Evolutionary conservation across 2,113 vertebrate species (phyloP).

Genomic region (Pedionomus torquatus): DNA sequence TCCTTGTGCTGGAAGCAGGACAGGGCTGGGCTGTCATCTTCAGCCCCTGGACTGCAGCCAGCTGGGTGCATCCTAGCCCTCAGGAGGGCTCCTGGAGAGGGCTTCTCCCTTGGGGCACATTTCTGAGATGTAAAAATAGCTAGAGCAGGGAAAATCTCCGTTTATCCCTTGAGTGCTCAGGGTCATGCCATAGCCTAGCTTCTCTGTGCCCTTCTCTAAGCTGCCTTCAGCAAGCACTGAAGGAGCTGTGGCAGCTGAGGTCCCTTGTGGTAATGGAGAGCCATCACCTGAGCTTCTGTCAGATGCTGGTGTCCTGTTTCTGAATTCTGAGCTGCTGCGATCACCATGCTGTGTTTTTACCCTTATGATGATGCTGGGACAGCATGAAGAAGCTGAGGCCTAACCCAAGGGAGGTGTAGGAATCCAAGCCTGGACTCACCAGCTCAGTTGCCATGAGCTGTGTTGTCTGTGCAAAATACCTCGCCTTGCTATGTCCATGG

Average conservation of each 20-base stretch:
- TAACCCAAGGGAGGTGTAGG: not conserved
- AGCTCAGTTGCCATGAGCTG: accelerated
- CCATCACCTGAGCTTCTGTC: not conserved
- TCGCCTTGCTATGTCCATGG: not conserved
- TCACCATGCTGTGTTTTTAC: not conserved
- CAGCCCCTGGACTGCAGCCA: not conserved
- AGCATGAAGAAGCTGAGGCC: not conserved
- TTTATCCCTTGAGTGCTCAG: not conserved
- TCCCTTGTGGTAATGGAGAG: not conserved
- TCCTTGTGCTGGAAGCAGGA: not conserved
- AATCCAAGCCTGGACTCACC: not conserved
- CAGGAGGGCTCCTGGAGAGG: not conserved
- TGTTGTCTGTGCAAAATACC: not conserved
- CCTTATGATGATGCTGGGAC: not conserved
- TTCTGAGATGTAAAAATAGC: slow-evolving; percentile 1
- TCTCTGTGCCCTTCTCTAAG: accelerated
- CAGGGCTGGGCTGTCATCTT: not conserved
- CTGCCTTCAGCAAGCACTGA: not conserved
- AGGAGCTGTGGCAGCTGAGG: not conserved
- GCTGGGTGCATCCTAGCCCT: not conserved
- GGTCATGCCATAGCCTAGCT: not conserved
- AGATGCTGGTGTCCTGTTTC: not conserved
- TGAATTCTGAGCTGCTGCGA: not conserved
- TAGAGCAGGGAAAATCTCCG: not conserved
- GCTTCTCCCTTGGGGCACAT: accelerated